phyloP scores from a whole-genome alignment of 2,113 vertebrate genomes.

The Eulacestoma nigropectus region DNA sequence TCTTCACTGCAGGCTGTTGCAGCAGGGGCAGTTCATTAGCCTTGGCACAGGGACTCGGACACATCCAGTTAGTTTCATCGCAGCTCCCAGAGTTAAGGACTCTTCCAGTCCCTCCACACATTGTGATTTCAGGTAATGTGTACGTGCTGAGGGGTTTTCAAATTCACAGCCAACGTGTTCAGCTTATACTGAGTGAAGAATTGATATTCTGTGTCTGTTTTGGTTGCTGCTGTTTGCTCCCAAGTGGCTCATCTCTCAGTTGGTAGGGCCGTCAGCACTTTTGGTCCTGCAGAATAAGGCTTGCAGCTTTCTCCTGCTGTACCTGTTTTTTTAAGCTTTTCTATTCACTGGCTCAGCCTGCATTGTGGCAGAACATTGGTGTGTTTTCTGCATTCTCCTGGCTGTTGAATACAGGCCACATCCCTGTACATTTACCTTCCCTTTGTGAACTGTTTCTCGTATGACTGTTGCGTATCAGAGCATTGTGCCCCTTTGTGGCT shows the following conservation, averaged over 20 bases:
- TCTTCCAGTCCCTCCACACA: neutral
- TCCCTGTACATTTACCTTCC: neutral
- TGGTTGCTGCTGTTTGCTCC: neutral
- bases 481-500: neutral
- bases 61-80: neutral
- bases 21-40: neutral
- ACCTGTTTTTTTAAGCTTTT: neutral
- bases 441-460: neutral
- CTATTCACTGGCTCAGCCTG: neutral
- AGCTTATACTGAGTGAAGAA: neutral
- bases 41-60: neutral
- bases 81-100: neutral
- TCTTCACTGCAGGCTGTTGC: neutral
- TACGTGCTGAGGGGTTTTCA: neutral
- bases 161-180: fast-evolving
- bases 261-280: neutral
- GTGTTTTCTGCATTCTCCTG: slow-evolving; percentile 30
- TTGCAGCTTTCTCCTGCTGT: neutral
- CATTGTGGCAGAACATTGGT: neutral
- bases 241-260: neutral
- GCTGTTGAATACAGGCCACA: neutral
- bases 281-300: neutral
- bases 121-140: neutral
- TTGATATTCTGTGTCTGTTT: neutral
- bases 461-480: neutral